Conservation (phyloP, 2,888 invertebrate species). For the Limnephilus auricula region DNA sequence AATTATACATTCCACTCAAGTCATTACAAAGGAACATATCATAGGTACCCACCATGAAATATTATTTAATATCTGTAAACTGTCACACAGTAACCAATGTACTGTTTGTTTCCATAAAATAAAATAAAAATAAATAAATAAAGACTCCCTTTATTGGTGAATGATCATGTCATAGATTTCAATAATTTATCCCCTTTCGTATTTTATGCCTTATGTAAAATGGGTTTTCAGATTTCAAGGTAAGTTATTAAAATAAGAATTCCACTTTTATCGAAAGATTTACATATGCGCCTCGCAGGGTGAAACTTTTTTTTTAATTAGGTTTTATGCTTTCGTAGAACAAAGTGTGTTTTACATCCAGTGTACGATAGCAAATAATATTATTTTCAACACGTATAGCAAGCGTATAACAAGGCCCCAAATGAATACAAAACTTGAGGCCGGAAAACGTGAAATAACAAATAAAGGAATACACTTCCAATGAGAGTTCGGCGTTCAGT, state of each 20-base stretch:
- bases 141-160: no score
- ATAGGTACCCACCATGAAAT: no score
- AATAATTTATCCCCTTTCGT: not conserved
- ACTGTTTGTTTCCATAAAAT: no score
- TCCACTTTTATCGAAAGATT: not conserved
- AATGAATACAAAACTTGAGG: not conserved
- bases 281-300: not conserved
- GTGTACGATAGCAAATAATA: not conserved
- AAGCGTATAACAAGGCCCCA: constrained; percentile 2
- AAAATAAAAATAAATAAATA: no score
- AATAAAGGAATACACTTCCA: not conserved
- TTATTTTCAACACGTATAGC: not conserved
- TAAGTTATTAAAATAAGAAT: not conserved
- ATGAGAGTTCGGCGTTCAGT: not conserved
- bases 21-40: no score
- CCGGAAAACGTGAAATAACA: not conserved
- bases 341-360: not conserved
- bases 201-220: not conserved
- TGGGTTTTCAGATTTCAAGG: not conserved
- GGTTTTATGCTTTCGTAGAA: not conserved
- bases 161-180: not conserved
- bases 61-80: no score
- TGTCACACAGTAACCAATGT: no score
- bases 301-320: not conserved
- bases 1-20: no score